phyloP scores from a whole-genome alignment of 2,113 vertebrate species.

The Okapia johnstoni region DNA sequence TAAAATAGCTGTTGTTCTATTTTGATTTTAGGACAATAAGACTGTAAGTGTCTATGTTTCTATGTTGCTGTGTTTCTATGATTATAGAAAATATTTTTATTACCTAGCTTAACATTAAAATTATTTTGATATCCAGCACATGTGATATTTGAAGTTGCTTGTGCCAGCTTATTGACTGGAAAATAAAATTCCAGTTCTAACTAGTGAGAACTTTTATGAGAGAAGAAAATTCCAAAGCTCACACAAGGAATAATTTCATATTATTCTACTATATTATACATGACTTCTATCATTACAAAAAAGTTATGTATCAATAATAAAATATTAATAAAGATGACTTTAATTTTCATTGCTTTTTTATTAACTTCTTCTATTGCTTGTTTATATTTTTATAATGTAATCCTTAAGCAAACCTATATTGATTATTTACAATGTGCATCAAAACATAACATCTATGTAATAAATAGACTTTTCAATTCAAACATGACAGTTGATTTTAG shows the following conservation, averaged over 20 bases:
- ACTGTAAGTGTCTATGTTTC: neutral
- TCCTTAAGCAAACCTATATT: neutral
- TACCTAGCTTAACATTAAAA: neutral
- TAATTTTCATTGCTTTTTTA: neutral
- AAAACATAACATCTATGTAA: neutral
- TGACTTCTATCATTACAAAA: neutral
- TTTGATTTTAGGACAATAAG: neutral
- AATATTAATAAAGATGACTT: neutral
- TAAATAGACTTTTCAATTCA: neutral
- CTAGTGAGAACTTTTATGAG: neutral
- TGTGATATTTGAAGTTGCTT: neutral
- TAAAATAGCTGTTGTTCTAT: neutral
- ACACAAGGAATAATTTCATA: neutral
- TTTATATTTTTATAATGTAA: neutral
- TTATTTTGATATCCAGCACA: neutral
- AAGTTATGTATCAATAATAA: neutral
- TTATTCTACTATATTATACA: neutral
- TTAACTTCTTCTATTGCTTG: neutral
- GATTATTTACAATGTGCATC: neutral
- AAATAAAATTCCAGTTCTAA: neutral
- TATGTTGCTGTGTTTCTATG: neutral
- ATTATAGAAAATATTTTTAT: neutral
- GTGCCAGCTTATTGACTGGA: neutral
- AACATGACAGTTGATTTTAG: neutral
- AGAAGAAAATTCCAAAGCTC: neutral